These are phyloP conservation scores for Drosophila nasuta DNA, from an alignment of 1,140 invertebrate species.

Conservation along the genomic window DNA sequence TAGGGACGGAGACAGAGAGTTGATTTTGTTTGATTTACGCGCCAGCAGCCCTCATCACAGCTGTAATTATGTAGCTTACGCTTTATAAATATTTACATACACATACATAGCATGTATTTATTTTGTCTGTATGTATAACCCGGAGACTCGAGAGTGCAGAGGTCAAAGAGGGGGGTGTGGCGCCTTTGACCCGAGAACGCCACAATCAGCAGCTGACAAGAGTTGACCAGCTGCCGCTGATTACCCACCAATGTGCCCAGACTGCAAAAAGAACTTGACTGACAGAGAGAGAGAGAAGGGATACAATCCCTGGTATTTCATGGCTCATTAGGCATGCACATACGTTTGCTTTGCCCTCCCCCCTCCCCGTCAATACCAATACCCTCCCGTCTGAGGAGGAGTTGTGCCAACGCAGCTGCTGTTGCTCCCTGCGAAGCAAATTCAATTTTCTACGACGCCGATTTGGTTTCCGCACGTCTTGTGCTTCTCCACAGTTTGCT, in stretches of 20 bases:
- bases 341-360: constrained; percentile 49
- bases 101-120: constrained; percentile 2
- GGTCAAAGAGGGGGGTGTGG: constrained; percentile 25
- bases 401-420: not conserved
- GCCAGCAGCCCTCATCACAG: constrained; percentile 52
- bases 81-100: constrained; percentile 10
- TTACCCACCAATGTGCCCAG: constrained; percentile 54
- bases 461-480: constrained; percentile 82
- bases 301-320: constrained; percentile 65
- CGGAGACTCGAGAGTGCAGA: not conserved
- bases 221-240: constrained; percentile 69
- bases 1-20: constrained; percentile 30
- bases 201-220: constrained; percentile 16
- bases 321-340: constrained; percentile 82
- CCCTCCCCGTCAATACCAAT: not conserved
- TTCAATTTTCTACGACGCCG: constrained; percentile 83
- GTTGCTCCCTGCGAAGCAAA: constrained; percentile 59
- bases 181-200: constrained; percentile 38
- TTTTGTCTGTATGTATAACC: constrained; percentile 1
- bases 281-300: constrained; percentile 17
- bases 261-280: constrained; percentile 38
- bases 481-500: constrained; percentile 43
- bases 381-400: not conserved
- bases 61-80: constrained; percentile 42
- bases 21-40: constrained; percentile 81